phyloP scores from a whole-genome alignment of 2,888 invertebrate genomes.

The Apomyelois bistriatella region DNA sequence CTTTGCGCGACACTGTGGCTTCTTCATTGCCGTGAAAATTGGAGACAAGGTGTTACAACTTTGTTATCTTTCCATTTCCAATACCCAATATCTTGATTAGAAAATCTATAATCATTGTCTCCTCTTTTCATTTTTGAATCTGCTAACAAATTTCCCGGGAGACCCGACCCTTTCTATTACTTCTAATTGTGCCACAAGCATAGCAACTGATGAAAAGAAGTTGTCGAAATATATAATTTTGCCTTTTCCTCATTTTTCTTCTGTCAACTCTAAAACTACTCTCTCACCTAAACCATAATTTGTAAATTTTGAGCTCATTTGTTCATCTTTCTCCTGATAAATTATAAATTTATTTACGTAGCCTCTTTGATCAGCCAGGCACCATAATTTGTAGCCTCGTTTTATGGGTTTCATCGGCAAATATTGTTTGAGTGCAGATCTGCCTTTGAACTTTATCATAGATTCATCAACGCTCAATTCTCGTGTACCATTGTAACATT shows the following conservation, averaged over 20 bases:
- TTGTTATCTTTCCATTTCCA: conserved; percentile 24
- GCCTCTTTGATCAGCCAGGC: conserved; percentile 18
- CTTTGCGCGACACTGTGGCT: neutral
- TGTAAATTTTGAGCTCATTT: conserved; percentile 4
- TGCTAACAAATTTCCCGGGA: conserved; percentile 20
- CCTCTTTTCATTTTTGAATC: conserved; percentile 14
- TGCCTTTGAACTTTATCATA: conserved; percentile 14
- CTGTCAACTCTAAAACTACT: conserved; percentile 23
- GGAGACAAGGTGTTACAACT: conserved; percentile 3
- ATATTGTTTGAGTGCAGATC: conserved; percentile 32
- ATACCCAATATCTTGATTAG: conserved; percentile 22
- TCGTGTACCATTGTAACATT: conserved; percentile 24
- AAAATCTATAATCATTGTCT: conserved; percentile 25
- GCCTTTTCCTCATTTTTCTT: conserved; percentile 16
- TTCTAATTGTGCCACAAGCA: conserved; percentile 22
- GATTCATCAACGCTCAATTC: conserved; percentile 28
- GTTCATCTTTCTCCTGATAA: conserved; percentile 24
- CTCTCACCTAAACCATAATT: conserved; percentile 19
- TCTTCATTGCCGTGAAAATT: neutral
- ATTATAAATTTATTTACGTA: conserved; percentile 24
- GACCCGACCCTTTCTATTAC: conserved; percentile 18
- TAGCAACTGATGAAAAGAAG: conserved; percentile 27
- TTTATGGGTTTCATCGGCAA: conserved; percentile 37
- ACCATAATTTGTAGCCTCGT: conserved; percentile 30
- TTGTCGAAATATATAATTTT: conserved; percentile 21